phyloP scores from a whole-genome alignment of 2,113 vertebrate genomes.

The Megaceryle maxima region DNA sequence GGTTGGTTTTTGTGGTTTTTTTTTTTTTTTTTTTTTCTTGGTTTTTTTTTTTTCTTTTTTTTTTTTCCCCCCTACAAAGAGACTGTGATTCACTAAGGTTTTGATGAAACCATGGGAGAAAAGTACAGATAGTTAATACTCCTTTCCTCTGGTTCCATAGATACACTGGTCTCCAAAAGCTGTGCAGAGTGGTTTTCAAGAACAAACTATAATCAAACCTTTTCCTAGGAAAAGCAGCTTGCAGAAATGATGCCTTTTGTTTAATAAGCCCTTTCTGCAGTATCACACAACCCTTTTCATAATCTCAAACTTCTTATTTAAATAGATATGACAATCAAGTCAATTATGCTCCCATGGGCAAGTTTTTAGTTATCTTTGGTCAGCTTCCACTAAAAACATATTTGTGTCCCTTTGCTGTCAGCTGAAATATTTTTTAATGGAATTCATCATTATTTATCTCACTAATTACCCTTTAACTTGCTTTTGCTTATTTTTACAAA shows the following conservation, averaged over 20 bases:
- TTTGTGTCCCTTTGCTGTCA: slow-evolving; percentile 11
- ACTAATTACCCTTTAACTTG: slow-evolving; percentile 44
- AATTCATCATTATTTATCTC: slow-evolving; percentile 33
- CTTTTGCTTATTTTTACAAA: slow-evolving; percentile 49
- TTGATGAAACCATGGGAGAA: neutral
- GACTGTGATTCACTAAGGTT: neutral
- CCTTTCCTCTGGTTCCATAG: neutral
- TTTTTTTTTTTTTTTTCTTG: too few species aligned
- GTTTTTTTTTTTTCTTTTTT: neutral
- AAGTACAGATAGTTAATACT: neutral
- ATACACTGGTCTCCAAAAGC: neutral
- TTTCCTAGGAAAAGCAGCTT: neutral
- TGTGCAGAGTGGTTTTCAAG: neutral
- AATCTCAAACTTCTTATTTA: neutral
- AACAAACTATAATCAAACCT: neutral
- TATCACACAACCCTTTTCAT: neutral
- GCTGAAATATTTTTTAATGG: neutral
- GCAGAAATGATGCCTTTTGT: neutral
- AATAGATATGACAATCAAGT: slow-evolving; percentile 15
- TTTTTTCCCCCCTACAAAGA: neutral
- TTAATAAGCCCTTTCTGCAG: neutral
- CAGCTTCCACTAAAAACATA: slow-evolving; percentile 35
- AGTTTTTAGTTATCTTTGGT: slow-evolving; percentile 44
- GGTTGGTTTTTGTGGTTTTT: too few species aligned
- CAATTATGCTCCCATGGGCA: slow-evolving; percentile 17